A percentile compares a stretch with the other conserved stretches of the same genome.
phyloP scores from a whole-genome alignment of 1,140 invertebrate genomes.

The Elysia chlorotica region DNA sequence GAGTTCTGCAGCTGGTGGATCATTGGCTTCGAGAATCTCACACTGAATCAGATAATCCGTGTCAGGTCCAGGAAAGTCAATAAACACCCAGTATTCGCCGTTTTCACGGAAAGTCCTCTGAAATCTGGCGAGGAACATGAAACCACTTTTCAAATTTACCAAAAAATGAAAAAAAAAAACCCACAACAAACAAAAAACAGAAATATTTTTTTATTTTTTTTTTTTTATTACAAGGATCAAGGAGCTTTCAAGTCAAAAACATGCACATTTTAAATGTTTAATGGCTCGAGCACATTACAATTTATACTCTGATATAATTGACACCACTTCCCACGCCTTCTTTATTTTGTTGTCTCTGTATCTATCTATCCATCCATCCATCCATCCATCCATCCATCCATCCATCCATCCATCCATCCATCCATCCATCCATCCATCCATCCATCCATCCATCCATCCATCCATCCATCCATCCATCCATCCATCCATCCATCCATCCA shows the following conservation, averaged over 20 bases:
- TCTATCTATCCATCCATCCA: conserved; percentile 9
- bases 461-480: not conserved
- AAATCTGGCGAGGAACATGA: conserved; percentile 2
- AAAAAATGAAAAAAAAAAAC: not conserved
- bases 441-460: conserved; percentile 5
- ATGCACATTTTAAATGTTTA: not conserved
- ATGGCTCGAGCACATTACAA: not conserved
- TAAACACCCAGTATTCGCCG: conserved; percentile 51
- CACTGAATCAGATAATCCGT: conserved; percentile 31
- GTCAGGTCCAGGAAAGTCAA: conserved; percentile 33
- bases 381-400: not conserved
- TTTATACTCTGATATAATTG: too few species aligned
- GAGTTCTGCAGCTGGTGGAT: conserved; percentile 43
- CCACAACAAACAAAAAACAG: not conserved
- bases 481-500: not conserved
- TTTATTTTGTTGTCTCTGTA: conserved; percentile 22
- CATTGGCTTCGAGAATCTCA: conserved; percentile 35
- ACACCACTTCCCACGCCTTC: too few species aligned
- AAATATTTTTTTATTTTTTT: not conserved
- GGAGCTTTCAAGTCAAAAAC: not conserved
- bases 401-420: not conserved
- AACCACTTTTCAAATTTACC: too few species aligned
- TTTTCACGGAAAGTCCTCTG: conserved; percentile 34
- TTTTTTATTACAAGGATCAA: not conserved
- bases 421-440: not conserved